Evolutionary conservation across 2,888 invertebrate species (phyloP).

Genomic region (Eledone cirrhosa): DNA sequence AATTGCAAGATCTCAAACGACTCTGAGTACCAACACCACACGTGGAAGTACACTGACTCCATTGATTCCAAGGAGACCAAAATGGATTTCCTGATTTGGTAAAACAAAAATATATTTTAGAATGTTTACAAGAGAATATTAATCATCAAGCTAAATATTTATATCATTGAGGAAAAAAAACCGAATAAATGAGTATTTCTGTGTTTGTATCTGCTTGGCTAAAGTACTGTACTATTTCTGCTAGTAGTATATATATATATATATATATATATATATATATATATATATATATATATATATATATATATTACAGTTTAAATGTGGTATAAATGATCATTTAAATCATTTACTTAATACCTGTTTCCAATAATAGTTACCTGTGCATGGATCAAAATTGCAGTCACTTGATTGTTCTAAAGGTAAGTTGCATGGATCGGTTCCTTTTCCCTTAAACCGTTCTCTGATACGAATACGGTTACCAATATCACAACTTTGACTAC

Average conservation of each 20-base stretch:
- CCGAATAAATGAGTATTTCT: too few species aligned
- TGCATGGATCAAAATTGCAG: slow-evolving; percentile 15
- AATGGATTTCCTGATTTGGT: background rate
- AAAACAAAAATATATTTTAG: too few species aligned
- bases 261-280: background rate
- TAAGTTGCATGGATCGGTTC: background rate
- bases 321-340: too few species aligned
- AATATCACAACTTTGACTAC: slow-evolving; percentile 24
- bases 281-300: background rate
- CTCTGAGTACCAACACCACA: slow-evolving; percentile 9
- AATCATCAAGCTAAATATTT: too few species aligned
- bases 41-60: background rate
- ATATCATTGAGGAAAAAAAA: too few species aligned
- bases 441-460: background rate
- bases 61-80: background rate
- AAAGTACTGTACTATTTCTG: too few species aligned
- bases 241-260: background rate
- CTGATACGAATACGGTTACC: slow-evolving; percentile 20
- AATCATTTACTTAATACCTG: too few species aligned
- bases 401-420: slow-evolving; percentile 13
- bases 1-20: background rate
- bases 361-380: background rate
- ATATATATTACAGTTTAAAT: too few species aligned
- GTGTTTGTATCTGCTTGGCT: too few species aligned
- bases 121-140: too few species aligned